Evolutionary conservation across 2,888 invertebrate species (phyloP), one percentile per base, ranked within the genome.

Genomic region (Lacanobia oleracea): DNA sequence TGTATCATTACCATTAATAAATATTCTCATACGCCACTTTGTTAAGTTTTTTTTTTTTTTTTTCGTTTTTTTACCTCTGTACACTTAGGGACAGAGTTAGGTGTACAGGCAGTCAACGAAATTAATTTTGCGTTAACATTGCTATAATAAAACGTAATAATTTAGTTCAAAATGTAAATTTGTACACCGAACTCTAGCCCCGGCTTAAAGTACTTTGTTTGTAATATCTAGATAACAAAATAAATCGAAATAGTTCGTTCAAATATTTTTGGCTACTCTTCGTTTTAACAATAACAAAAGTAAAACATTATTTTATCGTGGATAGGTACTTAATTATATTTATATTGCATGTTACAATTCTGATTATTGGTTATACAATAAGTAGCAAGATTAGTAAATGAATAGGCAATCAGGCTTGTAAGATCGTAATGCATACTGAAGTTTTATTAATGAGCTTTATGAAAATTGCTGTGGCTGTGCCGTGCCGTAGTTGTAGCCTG

Each of bases 11-110:
- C 85, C 72, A 66, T 78, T 74, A 84, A 85, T 85, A 83, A 84
- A 83, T 83, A 75, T 83, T 82, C 77, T 80, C 84, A 81, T 84
- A 83, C 83, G 75, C 82, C 80, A 80, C 71, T 81, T 65, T 73
- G 51, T 69, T 72, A 78, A 72, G 53, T 81, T 77, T 72, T 73
- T 68, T 65, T 78, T 70, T 81, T 78, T 78, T n/a, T 27, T 27
- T 27, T 27, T 14, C 14, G 14, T 53, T 65, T 60, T 74, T 63
- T 76, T 68, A 67, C 77, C 85, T 77, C 1, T 68, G 12, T 65
- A 51, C 12, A 61, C 12, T n/a, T 16, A 10, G 27, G 1, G 14
- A n/a, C 21, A 12, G 23, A 50, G 33, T 56, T 23, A n/a, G 9
- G 16, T 40, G 9, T 50, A 16, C 48, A 37, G 45, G 12, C 54